Evolutionary conservation across 1,140 invertebrate genomes (phyloP).

Genomic region (Neuroterus valhalla): DNA sequence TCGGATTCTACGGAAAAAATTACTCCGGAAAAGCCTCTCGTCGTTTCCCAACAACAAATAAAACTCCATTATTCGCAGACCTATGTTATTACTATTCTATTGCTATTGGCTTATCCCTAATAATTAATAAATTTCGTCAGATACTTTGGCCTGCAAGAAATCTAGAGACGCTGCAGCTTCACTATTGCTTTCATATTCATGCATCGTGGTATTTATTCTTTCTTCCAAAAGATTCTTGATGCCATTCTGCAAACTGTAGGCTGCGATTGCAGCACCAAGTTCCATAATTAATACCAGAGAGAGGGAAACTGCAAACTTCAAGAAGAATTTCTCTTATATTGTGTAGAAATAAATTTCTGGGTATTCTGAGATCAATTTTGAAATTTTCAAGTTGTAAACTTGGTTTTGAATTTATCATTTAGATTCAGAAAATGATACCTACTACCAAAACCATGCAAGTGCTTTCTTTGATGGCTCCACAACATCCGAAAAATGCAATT

Average conservation of each 20-base stretch:
- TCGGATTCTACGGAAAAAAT: too few relatives aligned
- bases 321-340: constrained; percentile 31
- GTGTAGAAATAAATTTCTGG: constrained; percentile 1
- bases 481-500: constrained; percentile 88
- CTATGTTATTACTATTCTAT: too few relatives aligned
- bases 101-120: too few relatives aligned
- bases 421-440: constrained; percentile 63
- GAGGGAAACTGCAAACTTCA: constrained; percentile 88
- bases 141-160: constrained; percentile 81
- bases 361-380: constrained; percentile 35
- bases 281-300: constrained; percentile 87
- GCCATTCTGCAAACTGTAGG: constrained; percentile 82
- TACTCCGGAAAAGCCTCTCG: too few relatives aligned
- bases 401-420: too few relatives aligned
- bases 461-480: constrained; percentile 88
- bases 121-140: constrained; percentile 12
- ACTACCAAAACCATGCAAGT: constrained; percentile 88
- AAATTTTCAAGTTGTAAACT: constrained; percentile 15
- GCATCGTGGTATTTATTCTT: constrained; percentile 78
- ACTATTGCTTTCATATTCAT: constrained; percentile 74
- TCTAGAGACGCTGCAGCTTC: constrained; percentile 78
- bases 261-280: constrained; percentile 86
- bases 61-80: too few relatives aligned
- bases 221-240: constrained; percentile 76
- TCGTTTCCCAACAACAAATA: too few relatives aligned